Conservation (phyloP, 2,113 vertebrate species). For the Nestor notabilis region DNA sequence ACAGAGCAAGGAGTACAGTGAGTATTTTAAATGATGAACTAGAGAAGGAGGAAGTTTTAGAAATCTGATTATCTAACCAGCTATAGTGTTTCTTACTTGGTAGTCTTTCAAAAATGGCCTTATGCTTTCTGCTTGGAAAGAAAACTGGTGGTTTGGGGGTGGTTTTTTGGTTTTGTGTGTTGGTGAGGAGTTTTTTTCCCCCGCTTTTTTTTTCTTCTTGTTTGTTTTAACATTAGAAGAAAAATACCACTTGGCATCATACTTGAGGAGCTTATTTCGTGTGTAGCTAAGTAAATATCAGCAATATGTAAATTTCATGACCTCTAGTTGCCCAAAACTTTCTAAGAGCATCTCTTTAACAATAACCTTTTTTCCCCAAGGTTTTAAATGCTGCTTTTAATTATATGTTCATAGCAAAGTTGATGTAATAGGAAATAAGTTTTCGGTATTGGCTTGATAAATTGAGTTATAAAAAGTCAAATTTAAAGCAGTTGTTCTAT, state of each 20-base stretch:
- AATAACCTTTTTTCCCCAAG: background rate
- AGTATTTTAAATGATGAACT: conserved; percentile 42
- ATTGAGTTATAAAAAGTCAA: background rate
- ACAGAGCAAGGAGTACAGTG: conserved; percentile 86
- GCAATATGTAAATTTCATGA: background rate
- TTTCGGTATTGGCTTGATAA: background rate
- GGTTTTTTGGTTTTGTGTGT: background rate
- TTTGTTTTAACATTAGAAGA: background rate
- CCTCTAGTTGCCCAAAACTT: background rate
- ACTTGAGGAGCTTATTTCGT: background rate
- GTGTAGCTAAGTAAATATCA: background rate
- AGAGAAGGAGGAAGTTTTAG: accelerated
- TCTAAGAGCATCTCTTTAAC: background rate
- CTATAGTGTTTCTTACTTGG: background rate
- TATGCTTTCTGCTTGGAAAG: background rate
- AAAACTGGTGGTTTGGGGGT: background rate
- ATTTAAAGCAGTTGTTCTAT: background rate
- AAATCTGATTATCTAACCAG: background rate
- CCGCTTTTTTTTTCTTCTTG: background rate
- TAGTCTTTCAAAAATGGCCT: background rate
- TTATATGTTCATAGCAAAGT: background rate
- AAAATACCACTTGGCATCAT: background rate
- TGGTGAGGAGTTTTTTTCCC: background rate
- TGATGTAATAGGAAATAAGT: background rate
- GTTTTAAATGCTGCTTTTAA: background rate